A percentile compares a stretch with the other conserved stretches of the same genome.
These are phyloP conservation scores for Hofmannophila pseudospretella DNA, from an alignment of 2,888 invertebrate genomes.

Conservation along the genomic window DNA sequence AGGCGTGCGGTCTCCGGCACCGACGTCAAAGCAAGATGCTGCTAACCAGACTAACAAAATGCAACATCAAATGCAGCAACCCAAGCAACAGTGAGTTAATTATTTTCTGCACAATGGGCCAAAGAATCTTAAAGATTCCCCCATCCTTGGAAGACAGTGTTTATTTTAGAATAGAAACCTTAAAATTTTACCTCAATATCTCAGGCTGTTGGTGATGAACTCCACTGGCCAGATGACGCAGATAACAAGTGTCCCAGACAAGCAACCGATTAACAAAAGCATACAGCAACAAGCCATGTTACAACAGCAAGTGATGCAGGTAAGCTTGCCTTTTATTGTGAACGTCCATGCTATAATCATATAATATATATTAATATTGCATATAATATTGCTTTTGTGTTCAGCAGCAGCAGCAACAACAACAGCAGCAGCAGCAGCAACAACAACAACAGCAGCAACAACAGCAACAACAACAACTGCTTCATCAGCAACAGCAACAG, in stretches of 20 bases:
- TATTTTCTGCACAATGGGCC: neutral
- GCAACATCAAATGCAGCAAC: constrained; percentile 67
- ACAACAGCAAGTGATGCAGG: constrained; percentile 61
- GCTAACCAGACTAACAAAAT: constrained; percentile 83
- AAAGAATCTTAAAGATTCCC: neutral
- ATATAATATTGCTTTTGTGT: too few species aligned
- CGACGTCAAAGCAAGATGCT: constrained; percentile 82
- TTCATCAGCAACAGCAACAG: constrained; percentile 44
- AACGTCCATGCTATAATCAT: too few species aligned
- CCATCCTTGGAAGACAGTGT: too few species aligned
- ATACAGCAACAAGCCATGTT: constrained; percentile 59
- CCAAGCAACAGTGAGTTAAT: constrained; percentile 59
- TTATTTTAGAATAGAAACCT: too few species aligned
- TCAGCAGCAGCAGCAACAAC: too few species aligned
- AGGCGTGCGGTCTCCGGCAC: constrained; percentile 79
- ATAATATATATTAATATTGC: too few species aligned
- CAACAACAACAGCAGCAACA: constrained; percentile 4
- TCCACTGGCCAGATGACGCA: constrained; percentile 76
- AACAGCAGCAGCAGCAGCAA: too few species aligned
- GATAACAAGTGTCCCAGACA: constrained; percentile 69
- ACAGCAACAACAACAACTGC: constrained; percentile 31
- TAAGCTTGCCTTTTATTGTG: too few species aligned
- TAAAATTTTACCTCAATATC: constrained; percentile 9
- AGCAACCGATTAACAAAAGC: constrained; percentile 71
- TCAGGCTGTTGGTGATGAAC: constrained; percentile 78